Evolutionary conservation across 2,113 vertebrate species (phyloP), one percentile per base, ranked within the genome.

Genomic region (Malurus elegans): DNA sequence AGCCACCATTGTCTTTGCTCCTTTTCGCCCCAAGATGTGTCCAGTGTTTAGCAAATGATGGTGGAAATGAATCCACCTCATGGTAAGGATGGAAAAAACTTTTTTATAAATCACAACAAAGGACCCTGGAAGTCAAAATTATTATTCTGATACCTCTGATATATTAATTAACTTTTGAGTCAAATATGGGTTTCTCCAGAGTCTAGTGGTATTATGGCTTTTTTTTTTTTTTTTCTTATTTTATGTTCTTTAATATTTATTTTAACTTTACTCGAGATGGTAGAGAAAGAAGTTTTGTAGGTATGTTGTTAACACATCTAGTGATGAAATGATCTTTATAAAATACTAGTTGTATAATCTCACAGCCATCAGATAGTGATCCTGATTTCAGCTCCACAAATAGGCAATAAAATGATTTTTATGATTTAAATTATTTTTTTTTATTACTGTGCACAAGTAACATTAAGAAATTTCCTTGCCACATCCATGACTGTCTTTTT

Each of bases 1-100:
- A 78, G 79, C 18, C 36, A 15, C 17, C 11, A 0, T 32, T 0
- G 0, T 58, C 84, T 85, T 81, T 0, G 3, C 20, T 61, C 28
- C 74, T 64, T 90, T 94, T 84, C 50, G 56, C 21, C 34, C 31
- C 16, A 10, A 57, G 28, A 18, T 57, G 16, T n/a, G 45, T 31
- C 57, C 47, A 42, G 20, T 25, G 44, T 51, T 78, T 9, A 47
- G 64, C 32, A 67, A 90, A 54, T 32, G 28, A 18, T n/a, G 57
- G 23, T 75, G 44, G 69, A 75, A 92, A 84, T 44, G 6, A 81
- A 79, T 25, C 12, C 25, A 12, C 3, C 3, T 32, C 3, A 1
- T 19, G 32, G 42, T 61, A 57, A 40, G 14, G 61, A n/a, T 57
- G 40, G 79, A 64, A 84, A 84, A 72, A 48, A 5, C 2, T 11